These are phyloP conservation scores for Vidua macroura DNA, from an alignment of 2,113 vertebrate genomes.

Conservation along the genomic window DNA sequence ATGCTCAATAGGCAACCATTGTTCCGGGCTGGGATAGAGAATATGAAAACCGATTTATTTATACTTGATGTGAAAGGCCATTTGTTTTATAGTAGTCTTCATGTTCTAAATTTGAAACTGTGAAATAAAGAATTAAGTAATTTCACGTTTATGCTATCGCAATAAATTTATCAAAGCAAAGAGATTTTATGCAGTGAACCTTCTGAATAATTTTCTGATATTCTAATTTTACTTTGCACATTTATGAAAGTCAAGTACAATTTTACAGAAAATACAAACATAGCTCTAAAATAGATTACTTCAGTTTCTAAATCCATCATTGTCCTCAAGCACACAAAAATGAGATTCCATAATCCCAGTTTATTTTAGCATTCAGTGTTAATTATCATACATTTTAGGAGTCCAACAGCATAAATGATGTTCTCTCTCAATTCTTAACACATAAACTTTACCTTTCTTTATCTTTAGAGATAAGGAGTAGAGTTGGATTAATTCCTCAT, in stretches of 20 bases:
- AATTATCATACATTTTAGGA: background rate
- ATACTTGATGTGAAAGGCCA: background rate
- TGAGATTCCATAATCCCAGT: background rate
- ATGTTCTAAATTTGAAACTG: background rate
- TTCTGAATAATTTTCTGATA: background rate
- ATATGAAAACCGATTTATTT: background rate
- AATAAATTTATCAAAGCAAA: background rate
- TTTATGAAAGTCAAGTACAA: background rate
- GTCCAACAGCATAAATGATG: background rate
- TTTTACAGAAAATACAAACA: slow-evolving; percentile 15
- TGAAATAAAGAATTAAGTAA: background rate
- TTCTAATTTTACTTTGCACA: background rate
- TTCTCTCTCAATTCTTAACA: background rate
- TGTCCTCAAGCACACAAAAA: background rate
- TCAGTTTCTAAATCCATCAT: background rate
- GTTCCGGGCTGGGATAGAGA: background rate
- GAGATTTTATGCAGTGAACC: background rate
- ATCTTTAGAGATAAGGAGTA: background rate
- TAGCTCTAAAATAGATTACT: background rate
- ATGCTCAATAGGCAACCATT: background rate
- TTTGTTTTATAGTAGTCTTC: background rate
- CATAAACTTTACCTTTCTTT: background rate
- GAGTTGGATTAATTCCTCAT: background rate
- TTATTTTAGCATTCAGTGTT: background rate
- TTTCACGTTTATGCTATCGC: background rate